Evolutionary conservation across 2,797 vertebrate species (phyloP), one percentile per base, ranked within the genome.

Genomic region (Erpetoichthys calabaricus): DNA sequence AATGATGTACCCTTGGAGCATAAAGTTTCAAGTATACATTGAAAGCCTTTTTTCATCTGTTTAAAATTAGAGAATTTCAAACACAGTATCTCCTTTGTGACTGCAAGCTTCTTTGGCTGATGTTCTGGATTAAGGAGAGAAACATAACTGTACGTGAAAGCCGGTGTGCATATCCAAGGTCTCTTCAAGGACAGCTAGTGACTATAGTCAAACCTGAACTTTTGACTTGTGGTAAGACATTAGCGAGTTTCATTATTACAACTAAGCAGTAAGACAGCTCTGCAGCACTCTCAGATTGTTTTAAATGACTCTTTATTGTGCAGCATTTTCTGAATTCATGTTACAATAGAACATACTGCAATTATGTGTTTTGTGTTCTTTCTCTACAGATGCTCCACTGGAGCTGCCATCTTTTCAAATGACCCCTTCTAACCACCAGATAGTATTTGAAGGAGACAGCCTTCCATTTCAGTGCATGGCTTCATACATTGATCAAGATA

Each of bases 381-480:
- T 25, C 25, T 25, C 25, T 70, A 45, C 55, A 99, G 94, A 96
- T 53, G 86, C 92, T 0, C 94, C 94, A 0, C 88, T 99, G 2
- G 96, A 98, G 71, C 74, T 99, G 47, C 96, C 96, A 0, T 99
- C 94, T 44, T 99, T 98, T 78, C 91, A 91, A 72, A 89, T 99
- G 79, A 97, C 88, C 8, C 94, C 96, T 0, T 97, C 94, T 61
- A 94, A 97, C 67, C 91, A 86, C 0, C 96, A 99, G 73, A 88
- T 99, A 0, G 96, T 99, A 43, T 98, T 98, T 66, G 90, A 96
- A 77, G 96, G 95, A 9, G 94, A 98, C 70, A 96, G 91, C 64
- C 81, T 99, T 44, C 96, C 96, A 0, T 98, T 99, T 76, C 93
- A 97, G 63, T 97, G 96, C 62, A 91, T 92, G 84, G 96, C 91